Evolutionary conservation across 2,888 invertebrate species (phyloP).

Genomic region (Euplagia quadripunctaria): DNA sequence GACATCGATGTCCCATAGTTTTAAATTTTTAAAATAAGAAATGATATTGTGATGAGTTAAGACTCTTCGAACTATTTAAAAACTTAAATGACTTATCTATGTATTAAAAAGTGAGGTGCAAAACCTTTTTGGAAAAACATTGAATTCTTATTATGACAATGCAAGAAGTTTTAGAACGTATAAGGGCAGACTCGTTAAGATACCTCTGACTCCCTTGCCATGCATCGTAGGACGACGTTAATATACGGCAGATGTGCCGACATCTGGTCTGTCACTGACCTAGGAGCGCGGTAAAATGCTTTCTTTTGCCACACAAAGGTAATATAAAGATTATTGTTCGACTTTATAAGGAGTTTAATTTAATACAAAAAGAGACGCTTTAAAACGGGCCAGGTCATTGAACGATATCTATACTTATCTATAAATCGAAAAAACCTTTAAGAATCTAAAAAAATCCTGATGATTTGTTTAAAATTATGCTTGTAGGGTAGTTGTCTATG

Average conservation of each 20-base stretch:
- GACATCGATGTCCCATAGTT: too few species aligned
- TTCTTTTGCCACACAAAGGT: slow-evolving; percentile 35
- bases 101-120: background rate
- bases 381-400: too few species aligned
- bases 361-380: background rate
- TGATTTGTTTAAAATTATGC: background rate
- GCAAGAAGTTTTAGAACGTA: slow-evolving; percentile 10
- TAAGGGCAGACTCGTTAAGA: slow-evolving; percentile 25
- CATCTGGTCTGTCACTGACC: slow-evolving; percentile 64
- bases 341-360: slow-evolving; percentile 2
- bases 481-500: background rate
- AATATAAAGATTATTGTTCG: slow-evolving; percentile 7
- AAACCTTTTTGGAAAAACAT: background rate
- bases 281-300: slow-evolving; percentile 42
- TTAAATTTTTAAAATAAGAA: too few species aligned
- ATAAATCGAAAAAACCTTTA: background rate
- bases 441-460: background rate
- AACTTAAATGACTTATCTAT: background rate
- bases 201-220: slow-evolving; percentile 5
- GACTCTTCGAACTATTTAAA: background rate
- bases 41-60: too few species aligned
- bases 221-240: slow-evolving; percentile 34
- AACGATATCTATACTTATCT: too few species aligned
- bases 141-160: background rate
- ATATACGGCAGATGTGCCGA: slow-evolving; percentile 61